Conservation (phyloP, 2,113 vertebrate species). For the Progne subis region DNA sequence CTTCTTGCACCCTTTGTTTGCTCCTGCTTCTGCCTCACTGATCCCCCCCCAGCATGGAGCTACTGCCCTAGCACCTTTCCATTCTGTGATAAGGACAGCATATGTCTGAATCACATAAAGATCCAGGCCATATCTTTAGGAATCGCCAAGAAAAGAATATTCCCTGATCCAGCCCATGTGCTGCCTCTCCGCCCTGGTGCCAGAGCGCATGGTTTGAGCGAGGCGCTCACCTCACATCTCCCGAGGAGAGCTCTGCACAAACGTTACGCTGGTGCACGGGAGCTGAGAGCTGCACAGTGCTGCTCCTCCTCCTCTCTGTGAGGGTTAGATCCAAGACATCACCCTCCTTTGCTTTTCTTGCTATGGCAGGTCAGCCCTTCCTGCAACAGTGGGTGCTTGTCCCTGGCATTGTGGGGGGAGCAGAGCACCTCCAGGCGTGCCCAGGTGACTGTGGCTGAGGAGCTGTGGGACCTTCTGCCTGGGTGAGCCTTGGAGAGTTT, state of each 20-base stretch:
- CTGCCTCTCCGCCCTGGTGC: neutral
- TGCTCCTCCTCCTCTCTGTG: neutral
- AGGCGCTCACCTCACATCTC: neutral
- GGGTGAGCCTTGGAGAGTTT: neutral
- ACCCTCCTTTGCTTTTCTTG: rapidly evolving
- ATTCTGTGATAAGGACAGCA: slow-evolving; percentile 22
- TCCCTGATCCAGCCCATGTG: slow-evolving; percentile 26
- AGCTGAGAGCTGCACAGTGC: neutral
- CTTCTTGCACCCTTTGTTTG: neutral
- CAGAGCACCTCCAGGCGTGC: neutral
- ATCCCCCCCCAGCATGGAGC: neutral
- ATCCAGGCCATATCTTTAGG: slow-evolving; percentile 12
- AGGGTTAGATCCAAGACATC: neutral
- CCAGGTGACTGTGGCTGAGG: rapidly evolving
- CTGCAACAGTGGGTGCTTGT: neutral
- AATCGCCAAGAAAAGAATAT: slow-evolving; percentile 37
- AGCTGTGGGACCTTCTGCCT: neutral
- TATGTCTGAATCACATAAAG: slow-evolving; percentile 40
- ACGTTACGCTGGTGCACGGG: rapidly evolving
- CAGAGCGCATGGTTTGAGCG: neutral
- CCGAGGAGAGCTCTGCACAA: neutral
- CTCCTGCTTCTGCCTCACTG: neutral
- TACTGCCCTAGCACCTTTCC: neutral
- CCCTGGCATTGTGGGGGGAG: neutral
- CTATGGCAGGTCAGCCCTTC: neutral